These are phyloP conservation scores for Drosophila ananassae DNA, from an alignment of 1,140 invertebrate species.

Conservation along the genomic window DNA sequence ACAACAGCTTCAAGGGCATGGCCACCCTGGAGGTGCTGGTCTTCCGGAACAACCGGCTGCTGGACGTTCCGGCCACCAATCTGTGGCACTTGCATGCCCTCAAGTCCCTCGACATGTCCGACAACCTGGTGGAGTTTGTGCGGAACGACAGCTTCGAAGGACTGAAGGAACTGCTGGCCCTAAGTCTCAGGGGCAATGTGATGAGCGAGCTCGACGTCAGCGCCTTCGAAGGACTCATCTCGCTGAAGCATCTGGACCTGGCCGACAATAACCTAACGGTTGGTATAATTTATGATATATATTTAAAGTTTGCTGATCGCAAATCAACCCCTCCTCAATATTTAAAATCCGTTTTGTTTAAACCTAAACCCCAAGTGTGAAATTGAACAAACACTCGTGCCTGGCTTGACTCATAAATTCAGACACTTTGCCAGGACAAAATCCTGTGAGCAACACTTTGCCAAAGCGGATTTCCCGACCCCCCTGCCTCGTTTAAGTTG, in stretches of 20 bases:
- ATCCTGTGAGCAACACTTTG: constrained; percentile 78
- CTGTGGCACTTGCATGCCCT: constrained; percentile 87
- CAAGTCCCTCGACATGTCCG: constrained; percentile 88
- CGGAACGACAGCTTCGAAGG: constrained; percentile 88
- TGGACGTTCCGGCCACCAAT: constrained; percentile 89
- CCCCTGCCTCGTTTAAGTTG: constrained; percentile 50
- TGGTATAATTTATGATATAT: constrained; percentile 36
- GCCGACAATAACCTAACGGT: constrained; percentile 92
- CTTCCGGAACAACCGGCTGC: constrained; percentile 90
- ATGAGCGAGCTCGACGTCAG: constrained; percentile 88
- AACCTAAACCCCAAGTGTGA: constrained; percentile 17
- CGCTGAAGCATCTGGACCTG: constrained; percentile 89
- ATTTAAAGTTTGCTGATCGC: neutral
- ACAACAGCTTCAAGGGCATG: constrained; percentile 89
- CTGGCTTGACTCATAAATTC: constrained; percentile 57
- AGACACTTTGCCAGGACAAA: constrained; percentile 67
- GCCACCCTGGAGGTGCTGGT: constrained; percentile 88
- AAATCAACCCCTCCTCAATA: neutral
- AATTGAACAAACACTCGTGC: constrained; percentile 28
- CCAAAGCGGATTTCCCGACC: constrained; percentile 64
- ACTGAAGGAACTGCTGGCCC: constrained; percentile 87
- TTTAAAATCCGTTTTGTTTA: constrained; percentile 24
- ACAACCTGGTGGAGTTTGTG: constrained; percentile 89
- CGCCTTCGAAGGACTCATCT: constrained; percentile 88
- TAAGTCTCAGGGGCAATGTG: constrained; percentile 89